Evolutionary conservation across 2,888 invertebrate species (phyloP).

Genomic region (Drosophila engyochracea): DNA sequence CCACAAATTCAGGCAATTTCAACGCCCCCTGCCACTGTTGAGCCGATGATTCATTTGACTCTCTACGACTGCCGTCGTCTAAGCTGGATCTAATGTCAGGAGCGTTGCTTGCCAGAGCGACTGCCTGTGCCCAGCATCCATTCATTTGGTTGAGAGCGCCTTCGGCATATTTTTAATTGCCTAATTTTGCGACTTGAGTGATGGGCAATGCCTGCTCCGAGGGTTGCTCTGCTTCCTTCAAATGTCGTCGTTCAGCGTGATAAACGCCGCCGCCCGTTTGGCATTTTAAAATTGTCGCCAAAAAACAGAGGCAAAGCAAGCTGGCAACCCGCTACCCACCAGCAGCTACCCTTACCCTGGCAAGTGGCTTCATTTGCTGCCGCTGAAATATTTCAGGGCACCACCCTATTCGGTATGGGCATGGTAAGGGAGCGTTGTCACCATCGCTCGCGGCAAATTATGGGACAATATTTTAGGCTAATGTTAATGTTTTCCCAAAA

Average conservation of each 20-base stretch:
- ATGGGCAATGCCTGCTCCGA: constrained; percentile 72
- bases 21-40: constrained; percentile 42
- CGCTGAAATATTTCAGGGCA: constrained; percentile 70
- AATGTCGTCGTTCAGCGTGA: constrained; percentile 76
- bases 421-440: constrained; percentile 60
- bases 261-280: constrained; percentile 80
- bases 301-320: constrained; percentile 57
- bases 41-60: constrained; percentile 78
- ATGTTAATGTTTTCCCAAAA: constrained; percentile 83
- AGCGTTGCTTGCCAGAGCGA: constrained; percentile 25
- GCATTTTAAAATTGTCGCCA: constrained; percentile 82
- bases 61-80: constrained; percentile 27
- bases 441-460: constrained; percentile 82
- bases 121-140: constrained; percentile 30
- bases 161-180: constrained; percentile 85
- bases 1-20: constrained; percentile 66
- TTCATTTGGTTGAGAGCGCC: constrained; percentile 76
- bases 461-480: constrained; percentile 84
- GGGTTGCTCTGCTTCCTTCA: constrained; percentile 63
- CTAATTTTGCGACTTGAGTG: constrained; percentile 85
- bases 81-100: constrained; percentile 62
- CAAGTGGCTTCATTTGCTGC: constrained; percentile 79
- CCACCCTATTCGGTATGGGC: constrained; percentile 12
- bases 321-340: constrained; percentile 16
- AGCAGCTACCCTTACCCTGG: constrained; percentile 32